Evolutionary conservation across 2,888 invertebrate species (phyloP).

Genomic region (Sinelater perroti): DNA sequence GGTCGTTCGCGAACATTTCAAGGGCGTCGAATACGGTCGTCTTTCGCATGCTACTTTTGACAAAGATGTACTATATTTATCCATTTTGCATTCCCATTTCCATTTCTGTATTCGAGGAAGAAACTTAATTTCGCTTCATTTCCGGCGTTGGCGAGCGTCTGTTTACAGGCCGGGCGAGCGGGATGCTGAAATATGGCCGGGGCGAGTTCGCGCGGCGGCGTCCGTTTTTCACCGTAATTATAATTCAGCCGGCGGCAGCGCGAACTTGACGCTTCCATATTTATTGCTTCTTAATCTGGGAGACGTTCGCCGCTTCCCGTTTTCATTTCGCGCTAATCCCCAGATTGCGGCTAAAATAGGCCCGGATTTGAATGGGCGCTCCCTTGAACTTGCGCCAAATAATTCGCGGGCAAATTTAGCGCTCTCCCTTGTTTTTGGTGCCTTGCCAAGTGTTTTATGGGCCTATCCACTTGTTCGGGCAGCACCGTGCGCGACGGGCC

Average conservation of each 20-base stretch:
- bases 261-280: slow-evolving; percentile 23
- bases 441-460: slow-evolving; percentile 15
- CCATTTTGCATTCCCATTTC: too few species aligned
- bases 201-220: slow-evolving; percentile 12
- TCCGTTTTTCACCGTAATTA: slow-evolving; percentile 25
- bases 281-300: slow-evolving; percentile 23
- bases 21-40: too few species aligned
- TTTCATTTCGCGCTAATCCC: slow-evolving; percentile 11
- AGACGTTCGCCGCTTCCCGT: slow-evolving; percentile 5
- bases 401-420: slow-evolving; percentile 14
- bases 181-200: slow-evolving; percentile 11
- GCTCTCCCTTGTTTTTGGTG: slow-evolving; percentile 6
- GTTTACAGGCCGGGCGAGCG: slow-evolving; percentile 1
- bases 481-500: background rate
- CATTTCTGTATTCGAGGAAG: too few species aligned
- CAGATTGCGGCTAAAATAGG: slow-evolving; percentile 5
- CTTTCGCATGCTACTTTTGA: too few species aligned
- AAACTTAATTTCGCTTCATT: background rate
- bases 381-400: slow-evolving; percentile 25
- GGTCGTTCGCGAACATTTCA: too few species aligned
- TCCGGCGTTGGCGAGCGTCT: background rate
- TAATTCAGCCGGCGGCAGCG: slow-evolving; percentile 20
- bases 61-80: too few species aligned
- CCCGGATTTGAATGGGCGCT: slow-evolving; percentile 11
- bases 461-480: slow-evolving; percentile 1